A percentile compares a stretch with the other conserved stretches of the same genome.
Evolutionary conservation across 2,797 vertebrate genomes (phyloP).

Genomic region (Coendou prehensilis): DNA sequence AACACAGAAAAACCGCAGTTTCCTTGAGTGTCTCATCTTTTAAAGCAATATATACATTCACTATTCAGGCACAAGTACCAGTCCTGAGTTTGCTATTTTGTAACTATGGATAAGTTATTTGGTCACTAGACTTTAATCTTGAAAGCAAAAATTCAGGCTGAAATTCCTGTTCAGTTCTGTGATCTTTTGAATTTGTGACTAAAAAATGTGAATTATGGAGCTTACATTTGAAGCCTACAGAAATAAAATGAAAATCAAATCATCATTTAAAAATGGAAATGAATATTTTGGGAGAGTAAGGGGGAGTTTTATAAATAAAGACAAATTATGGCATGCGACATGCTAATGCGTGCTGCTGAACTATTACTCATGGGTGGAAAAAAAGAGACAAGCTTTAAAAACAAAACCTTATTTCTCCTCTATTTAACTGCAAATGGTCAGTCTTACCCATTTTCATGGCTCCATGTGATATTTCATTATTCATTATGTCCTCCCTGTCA

Average conservation of each 20-base stretch:
- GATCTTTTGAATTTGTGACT: conserved; percentile 28
- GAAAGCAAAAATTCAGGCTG: conserved; percentile 20
- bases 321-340: background rate
- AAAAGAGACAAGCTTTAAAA: background rate
- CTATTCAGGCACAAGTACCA: background rate
- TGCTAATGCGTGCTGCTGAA: background rate
- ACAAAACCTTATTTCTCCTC: background rate
- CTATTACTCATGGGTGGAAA: background rate
- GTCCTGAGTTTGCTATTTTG: background rate
- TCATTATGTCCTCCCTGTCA: background rate
- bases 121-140: background rate
- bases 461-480: background rate
- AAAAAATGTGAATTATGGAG: background rate
- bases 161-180: conserved; percentile 42
- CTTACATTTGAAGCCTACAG: background rate
- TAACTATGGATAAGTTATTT: background rate
- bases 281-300: background rate
- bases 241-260: conserved; percentile 55
- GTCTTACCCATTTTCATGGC: background rate
- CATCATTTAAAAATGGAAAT: background rate
- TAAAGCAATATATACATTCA: background rate
- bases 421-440: background rate
- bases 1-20: background rate
- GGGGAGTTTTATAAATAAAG: conserved; percentile 26
- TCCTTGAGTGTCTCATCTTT: conserved; percentile 19